A percentile compares a stretch with the other conserved stretches of the same genome.
phyloP scores from a whole-genome alignment of 2,113 vertebrate species.

The Chelonoidis abingdonii region DNA sequence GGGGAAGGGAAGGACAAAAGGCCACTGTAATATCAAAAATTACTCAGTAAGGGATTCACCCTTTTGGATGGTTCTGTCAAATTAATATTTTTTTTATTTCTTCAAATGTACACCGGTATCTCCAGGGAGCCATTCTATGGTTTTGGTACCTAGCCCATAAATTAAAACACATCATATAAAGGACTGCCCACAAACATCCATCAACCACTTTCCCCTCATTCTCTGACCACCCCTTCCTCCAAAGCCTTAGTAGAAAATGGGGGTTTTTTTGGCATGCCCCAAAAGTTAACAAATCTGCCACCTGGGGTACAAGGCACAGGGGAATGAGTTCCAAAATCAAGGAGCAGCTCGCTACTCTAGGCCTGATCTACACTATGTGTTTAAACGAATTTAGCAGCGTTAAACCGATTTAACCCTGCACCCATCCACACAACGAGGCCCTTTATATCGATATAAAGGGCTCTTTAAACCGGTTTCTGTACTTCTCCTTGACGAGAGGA shows the following conservation, averaged over 20 bases:
- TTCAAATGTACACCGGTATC: neutral
- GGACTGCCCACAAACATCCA: neutral
- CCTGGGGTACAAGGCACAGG: neutral
- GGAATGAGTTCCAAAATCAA: neutral
- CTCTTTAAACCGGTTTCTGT: too few relatives aligned
- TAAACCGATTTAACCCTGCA: too few relatives aligned
- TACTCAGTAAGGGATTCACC: neutral
- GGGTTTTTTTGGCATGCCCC: fast-evolving
- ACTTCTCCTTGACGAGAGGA: too few relatives aligned
- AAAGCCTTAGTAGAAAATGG: slow-evolving; percentile 4
- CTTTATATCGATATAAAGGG: too few relatives aligned
- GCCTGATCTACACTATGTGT: too few relatives aligned
- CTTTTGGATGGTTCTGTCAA: neutral
- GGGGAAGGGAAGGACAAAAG: neutral
- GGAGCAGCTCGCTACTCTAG: neutral
- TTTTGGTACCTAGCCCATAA: neutral
- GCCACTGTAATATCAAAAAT: neutral
- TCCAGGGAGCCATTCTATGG: neutral
- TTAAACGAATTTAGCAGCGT: too few relatives aligned
- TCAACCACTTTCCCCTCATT: neutral
- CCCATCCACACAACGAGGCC: too few relatives aligned
- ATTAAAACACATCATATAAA: neutral
- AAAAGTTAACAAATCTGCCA: neutral
- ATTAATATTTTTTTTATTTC: neutral
- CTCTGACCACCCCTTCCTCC: neutral